Evolutionary conservation across 2,797 vertebrate genomes (phyloP).

Genomic region (Mionectes olivaceus): DNA sequence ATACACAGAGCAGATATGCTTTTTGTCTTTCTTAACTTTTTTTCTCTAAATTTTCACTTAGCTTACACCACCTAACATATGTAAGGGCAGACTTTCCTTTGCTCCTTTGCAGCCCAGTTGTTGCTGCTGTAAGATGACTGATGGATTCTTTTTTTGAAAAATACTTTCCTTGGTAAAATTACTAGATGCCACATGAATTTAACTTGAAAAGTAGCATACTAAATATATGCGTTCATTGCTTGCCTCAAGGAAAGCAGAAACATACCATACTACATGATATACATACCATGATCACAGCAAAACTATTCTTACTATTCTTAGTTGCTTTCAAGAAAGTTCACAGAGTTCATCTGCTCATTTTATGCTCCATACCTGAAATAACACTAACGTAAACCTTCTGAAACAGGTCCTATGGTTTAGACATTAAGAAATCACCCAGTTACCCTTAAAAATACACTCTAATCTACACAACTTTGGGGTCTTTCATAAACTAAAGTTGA

Average conservation of each 20-base stretch:
- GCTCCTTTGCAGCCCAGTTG: neutral
- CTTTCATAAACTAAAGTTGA: no score
- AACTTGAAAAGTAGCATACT: neutral
- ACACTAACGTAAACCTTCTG: no score
- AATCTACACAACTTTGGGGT: no score
- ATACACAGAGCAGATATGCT: neutral
- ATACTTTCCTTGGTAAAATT: neutral
- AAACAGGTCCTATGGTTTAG: no score
- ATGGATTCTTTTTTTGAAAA: neutral
- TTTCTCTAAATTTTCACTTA: neutral
- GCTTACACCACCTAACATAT: neutral
- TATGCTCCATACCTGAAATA: no score
- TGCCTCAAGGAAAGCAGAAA: neutral
- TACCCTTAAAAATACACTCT: no score
- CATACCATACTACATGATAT: rapidly evolving
- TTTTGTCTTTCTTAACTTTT: neutral
- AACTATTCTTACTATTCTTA: neutral
- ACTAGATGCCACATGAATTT: neutral
- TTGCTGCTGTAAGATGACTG: neutral
- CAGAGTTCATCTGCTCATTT: neutral
- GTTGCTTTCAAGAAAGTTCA: neutral
- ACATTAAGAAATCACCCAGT: no score
- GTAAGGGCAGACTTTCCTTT: neutral
- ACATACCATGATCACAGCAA: neutral
- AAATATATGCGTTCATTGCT: neutral